These are phyloP conservation scores for Fregetta grallaria DNA, from an alignment of 2,113 vertebrate genomes.

Conservation along the genomic window DNA sequence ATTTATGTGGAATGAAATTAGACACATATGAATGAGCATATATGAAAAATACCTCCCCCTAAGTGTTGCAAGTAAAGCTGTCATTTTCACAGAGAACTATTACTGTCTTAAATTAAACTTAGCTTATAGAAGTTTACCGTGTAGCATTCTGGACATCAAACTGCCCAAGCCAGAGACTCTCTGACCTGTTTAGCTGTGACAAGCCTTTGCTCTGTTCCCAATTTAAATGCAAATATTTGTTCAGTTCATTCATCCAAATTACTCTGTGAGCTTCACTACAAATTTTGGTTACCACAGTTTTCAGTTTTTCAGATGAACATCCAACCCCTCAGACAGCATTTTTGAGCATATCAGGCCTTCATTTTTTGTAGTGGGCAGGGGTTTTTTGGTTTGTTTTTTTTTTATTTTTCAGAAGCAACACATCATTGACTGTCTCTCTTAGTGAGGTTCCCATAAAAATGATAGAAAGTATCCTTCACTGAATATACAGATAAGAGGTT, in stretches of 20 bases:
- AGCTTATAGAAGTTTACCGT: background rate
- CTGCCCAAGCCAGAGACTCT: background rate
- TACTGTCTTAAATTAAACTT: background rate
- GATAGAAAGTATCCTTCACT: background rate
- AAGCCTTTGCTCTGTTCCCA: background rate
- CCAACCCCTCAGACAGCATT: background rate
- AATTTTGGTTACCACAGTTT: background rate
- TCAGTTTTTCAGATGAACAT: background rate
- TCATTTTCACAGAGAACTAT: background rate
- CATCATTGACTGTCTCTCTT: background rate
- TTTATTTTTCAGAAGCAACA: background rate
- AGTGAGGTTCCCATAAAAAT: background rate
- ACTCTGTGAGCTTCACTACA: background rate
- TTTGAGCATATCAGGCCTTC: background rate
- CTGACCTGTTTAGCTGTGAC: background rate
- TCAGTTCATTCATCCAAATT: background rate
- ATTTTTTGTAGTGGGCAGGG: background rate
- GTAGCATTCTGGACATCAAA: background rate
- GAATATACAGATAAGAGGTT: background rate
- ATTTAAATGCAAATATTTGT: background rate
- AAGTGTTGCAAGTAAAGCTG: background rate
- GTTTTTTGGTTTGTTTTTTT: too few relatives aligned
- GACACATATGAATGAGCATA: background rate
- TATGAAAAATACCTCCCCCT: background rate
- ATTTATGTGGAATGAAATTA: background rate